Base-by-base conservation (phyloP, 2,888 invertebrate species). In the Ornithoptera priamus region DNA sequence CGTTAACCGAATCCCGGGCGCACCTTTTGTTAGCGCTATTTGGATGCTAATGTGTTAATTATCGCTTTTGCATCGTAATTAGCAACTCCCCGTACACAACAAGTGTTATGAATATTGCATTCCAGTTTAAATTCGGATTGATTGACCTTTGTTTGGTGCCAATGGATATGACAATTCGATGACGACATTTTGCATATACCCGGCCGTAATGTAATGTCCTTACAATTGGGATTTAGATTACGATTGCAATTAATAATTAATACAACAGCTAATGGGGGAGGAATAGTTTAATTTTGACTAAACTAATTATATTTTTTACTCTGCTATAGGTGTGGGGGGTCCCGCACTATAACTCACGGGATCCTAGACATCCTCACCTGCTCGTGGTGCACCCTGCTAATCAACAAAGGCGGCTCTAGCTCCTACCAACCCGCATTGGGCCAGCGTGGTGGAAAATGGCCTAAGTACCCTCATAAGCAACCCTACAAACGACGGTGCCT, bases 1-100 rank as follows among this genome's bases (percentile, higher is more conserved):
- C 75, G 82, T 78, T 80, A 84, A 84, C 82, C 75, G 75, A 80
- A 85, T 80, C 71, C 76, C 72, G 72, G 75, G 73, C 77, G 75
- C 85, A 88, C 88, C 88, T 90, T 89, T 90, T 89, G 89, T 89
- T 80, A 80, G 80, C 77, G 85, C 87, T 85, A 90, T 92, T 92
- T 88, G 88, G 85, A 92, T 92, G 90, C 82, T 91, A 92, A 92
- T 90, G 81, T 81, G 85, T 90, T 90, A 86, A 91, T 91, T 89
- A 90, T 84, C 87, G 85, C 83, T 87, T 90, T 90, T 89, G 88
- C 90, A 90, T 90, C 78, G 83, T 85, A 86, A 87, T 89, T 84
- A 86, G 81, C 75, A 73, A 68, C 61, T 70, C 71, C 70, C 72
- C 72, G 74, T 71, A 72, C 76, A 76, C 75, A 77, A 76, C 75